phyloP scores from a whole-genome alignment of 2,888 invertebrate genomes.

The Nipponacmea schrenckii region DNA sequence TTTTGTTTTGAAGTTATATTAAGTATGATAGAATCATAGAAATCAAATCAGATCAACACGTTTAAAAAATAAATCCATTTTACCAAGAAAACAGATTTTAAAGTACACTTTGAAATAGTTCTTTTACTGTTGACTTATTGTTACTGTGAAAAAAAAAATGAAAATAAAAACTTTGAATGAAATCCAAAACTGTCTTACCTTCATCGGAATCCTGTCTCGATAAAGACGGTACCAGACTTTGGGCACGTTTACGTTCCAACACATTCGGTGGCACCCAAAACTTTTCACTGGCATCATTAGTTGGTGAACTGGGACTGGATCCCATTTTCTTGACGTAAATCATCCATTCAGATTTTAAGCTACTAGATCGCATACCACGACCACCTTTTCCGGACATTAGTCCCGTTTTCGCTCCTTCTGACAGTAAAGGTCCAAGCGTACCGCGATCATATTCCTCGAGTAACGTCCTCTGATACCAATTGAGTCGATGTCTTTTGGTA shows the following conservation, averaged over 20 bases:
- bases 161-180: not conserved
- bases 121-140: too few relatives aligned
- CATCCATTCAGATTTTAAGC: constrained; percentile 40
- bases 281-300: constrained; percentile 48
- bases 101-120: too few relatives aligned
- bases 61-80: too few relatives aligned
- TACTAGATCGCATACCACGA: constrained; percentile 39
- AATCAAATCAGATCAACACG: too few relatives aligned
- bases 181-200: constrained; percentile 37
- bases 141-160: too few relatives aligned
- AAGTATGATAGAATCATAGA: too few relatives aligned
- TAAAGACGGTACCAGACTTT: constrained; percentile 56
- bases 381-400: constrained; percentile 24
- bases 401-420: not conserved
- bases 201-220: constrained; percentile 52
- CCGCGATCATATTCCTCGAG: constrained; percentile 67
- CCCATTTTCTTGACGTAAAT: constrained; percentile 48
- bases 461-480: constrained; percentile 74
- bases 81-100: too few relatives aligned
- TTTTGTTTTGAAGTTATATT: too few relatives aligned
- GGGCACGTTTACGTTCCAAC: constrained; percentile 57
- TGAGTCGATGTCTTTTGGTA: constrained; percentile 71
- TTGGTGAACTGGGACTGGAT: constrained; percentile 54
- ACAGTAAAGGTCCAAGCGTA: not conserved
- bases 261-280: constrained; percentile 66